Evolutionary conservation across 2,888 invertebrate genomes (phyloP).

Genomic region (Adela reaumurella): DNA sequence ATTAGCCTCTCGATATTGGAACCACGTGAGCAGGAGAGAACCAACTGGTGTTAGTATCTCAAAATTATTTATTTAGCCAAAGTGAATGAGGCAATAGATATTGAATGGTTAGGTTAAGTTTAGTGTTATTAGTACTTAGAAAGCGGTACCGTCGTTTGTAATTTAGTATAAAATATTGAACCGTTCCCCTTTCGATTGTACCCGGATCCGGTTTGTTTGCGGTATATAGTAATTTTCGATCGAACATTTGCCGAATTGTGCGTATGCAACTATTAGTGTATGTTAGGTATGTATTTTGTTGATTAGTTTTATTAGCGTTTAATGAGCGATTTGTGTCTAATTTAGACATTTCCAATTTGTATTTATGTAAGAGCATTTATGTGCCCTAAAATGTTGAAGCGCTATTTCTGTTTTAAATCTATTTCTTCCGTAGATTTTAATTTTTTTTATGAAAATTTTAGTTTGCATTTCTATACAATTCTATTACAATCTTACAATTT

Average conservation of each 20-base stretch:
- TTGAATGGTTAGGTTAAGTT: neutral
- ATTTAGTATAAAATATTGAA: neutral
- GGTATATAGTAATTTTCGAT: neutral
- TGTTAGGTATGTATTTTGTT: slow-evolving; percentile 3
- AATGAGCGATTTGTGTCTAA: neutral
- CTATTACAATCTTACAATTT: too few species aligned
- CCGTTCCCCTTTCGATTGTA: neutral
- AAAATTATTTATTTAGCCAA: neutral
- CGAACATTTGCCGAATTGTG: neutral
- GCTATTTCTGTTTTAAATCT: too few species aligned
- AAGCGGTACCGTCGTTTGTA: neutral
- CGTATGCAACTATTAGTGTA: neutral
- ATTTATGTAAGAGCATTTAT: neutral
- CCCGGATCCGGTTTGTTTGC: neutral
- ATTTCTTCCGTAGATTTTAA: too few species aligned
- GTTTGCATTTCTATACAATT: too few species aligned
- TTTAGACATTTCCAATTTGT: neutral
- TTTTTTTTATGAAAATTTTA: too few species aligned
- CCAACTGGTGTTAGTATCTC: too few species aligned
- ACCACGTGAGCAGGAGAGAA: too few species aligned
- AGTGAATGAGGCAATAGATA: neutral
- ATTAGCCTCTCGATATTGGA: too few species aligned
- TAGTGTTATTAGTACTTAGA: neutral
- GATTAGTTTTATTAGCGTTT: slow-evolving; percentile 3
- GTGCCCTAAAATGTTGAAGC: neutral